Evolutionary conservation across 2,113 vertebrate species (phyloP).

Genomic region (Xiphophorus hellerii): DNA sequence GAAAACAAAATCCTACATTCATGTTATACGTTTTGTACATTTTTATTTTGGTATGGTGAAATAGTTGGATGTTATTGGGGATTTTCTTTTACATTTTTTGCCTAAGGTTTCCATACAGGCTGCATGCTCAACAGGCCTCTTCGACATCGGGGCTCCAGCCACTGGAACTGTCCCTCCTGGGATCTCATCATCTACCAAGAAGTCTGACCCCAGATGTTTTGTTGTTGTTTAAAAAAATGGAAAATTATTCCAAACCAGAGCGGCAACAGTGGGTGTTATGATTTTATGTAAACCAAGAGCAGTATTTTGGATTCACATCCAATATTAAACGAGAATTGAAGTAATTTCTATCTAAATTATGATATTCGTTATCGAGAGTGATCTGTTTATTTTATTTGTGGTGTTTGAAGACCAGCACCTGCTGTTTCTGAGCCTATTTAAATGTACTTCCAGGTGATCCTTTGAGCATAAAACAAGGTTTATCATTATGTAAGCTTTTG

Average conservation of each 20-base stretch:
- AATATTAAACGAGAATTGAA: background rate
- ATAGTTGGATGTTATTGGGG: background rate
- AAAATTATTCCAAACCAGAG: background rate
- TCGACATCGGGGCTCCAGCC: background rate
- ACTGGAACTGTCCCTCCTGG: background rate
- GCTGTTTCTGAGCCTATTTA: background rate
- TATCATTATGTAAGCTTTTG: constrained; percentile 28
- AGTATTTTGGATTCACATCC: background rate
- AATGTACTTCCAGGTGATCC: constrained; percentile 18
- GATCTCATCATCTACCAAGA: background rate
- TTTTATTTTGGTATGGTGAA: background rate
- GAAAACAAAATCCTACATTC: background rate
- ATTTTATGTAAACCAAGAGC: background rate
- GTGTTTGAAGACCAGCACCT: constrained; percentile 1
- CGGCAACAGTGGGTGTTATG: background rate
- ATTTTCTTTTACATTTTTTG: background rate
- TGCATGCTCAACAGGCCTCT: background rate
- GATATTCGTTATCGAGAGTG: background rate
- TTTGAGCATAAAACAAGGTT: constrained; percentile 20
- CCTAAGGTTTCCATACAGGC: background rate
- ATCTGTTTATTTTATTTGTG: background rate
- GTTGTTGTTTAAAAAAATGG: background rate
- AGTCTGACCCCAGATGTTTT: background rate
- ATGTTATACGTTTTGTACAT: background rate
- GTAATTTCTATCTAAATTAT: background rate